Evolutionary conservation across 1,140 invertebrate species (phyloP), one percentile per base, ranked within the genome.

Genomic region (Bombus confusus): DNA sequence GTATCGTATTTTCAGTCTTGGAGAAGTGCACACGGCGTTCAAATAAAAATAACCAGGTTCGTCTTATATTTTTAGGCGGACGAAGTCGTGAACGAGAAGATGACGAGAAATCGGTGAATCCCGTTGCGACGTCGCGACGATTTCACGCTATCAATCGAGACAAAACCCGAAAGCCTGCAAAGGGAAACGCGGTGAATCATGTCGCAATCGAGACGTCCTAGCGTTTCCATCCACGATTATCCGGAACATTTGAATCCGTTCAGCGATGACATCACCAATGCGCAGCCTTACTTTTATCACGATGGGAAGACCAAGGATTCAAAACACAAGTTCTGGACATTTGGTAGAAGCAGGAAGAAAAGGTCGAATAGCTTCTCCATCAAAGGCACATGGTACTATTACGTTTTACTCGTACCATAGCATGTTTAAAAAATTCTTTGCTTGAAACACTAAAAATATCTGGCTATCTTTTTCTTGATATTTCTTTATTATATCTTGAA

Each of bases 241-340:
- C 97, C 97, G 34, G 97, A 97, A 91, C 96, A 97, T 91, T 94
- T 97, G 64, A 97, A 97, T 94, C 97, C 97, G 9, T 97, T 97
- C 93, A 95, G 96, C 85, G 97, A 97, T 85, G 96, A 96, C 71
- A 96, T 96, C 87, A 59, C 88, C 28, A 89, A 73, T 71, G 83
- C 85, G 47, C 91, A 90, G 52, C 39, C 89, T 57, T 91, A 90
- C 75, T 47, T 76, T 10, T 83, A 91, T 31, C 87, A 68, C 28
- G 92, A 91, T n/a, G 81, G 81, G 28, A 94, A 92, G 77, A 85
- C 91, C 57, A 95, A 94, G 66, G 93, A 94, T 6, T 79, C 90
- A 6, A 94, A 92, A 66, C 77, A 92, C 41, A 95, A 95, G 87
- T 95, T 94, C 87, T 95, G 94, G 94, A 93, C 92, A 3, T 94